Evolutionary conservation across 1,140 invertebrate species (phyloP), one percentile per base, ranked within the genome.

Genomic region (Elysia chlorotica): DNA sequence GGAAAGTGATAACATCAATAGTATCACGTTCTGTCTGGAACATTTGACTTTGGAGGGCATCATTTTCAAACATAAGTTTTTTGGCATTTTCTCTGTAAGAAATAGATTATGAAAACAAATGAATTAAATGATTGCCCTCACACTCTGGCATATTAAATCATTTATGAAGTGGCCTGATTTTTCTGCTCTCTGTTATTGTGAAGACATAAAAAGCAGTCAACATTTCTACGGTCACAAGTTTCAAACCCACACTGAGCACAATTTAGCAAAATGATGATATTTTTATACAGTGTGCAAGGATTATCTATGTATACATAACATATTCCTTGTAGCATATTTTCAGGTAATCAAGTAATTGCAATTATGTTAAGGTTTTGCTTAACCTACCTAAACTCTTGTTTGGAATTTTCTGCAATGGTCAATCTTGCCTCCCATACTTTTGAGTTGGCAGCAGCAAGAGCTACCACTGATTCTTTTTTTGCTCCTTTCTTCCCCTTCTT

Each of bases 1-100:
- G 76, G 73, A 81, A 83, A 31, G 83, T 85, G 59, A 88, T 83
- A n/a, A 87, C 85, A 78, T 88, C 87, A 62, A 88, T 87, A 23
- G 86, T 87, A 65, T 88, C 86, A 65, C 83, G 81, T 74, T 88
- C 87, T n/a, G 82, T 86, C 61, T 87, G 80, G 56, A 81, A 61
- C 78, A 88, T 83, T 74, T 83, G 80, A 71, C 76, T 82, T 66
- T 84, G 79, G 0, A 88, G 80, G 21, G 76, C 78, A 61, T 87
- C 85, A 82, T 88, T 88, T 71, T 87, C 83, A 21, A 83, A 53
- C 73, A 84, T 76, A 48, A 88, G 68, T 38, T 78, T 75, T 70
- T 82, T 82, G 6, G 86, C 82, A 83, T 83, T 85, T 57, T 87
- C 85, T 65, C 86, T 85, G 74, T 54, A n/a, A n/a, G n/a, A n/a